A percentile compares a stretch with the other conserved stretches of the same genome.
Conservation (phyloP, 2,113 vertebrate species). For the Rousettus leschenaultii region DNA sequence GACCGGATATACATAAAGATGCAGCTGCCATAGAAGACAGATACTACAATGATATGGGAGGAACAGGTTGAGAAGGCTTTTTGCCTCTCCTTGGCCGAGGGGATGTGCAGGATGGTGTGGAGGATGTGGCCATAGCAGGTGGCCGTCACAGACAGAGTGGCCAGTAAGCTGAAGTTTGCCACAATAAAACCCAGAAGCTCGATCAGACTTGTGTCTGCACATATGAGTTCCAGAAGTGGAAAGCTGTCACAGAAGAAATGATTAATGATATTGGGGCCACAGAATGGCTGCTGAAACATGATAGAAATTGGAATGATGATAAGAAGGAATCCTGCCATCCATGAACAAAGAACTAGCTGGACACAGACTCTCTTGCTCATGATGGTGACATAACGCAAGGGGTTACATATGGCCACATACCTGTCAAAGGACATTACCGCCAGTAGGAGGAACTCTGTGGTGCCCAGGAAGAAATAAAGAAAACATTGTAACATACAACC, state of each 20-base stretch:
- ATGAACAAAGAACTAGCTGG: conserved; percentile 56
- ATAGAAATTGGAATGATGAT: conserved; percentile 29
- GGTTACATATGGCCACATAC: conserved; percentile 73
- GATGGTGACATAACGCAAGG: conserved; percentile 59
- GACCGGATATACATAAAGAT: conserved; percentile 76
- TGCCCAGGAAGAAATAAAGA: conserved; percentile 68
- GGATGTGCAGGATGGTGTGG: conserved; percentile 59
- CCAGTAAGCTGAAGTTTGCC: conserved; percentile 48
- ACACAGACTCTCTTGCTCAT: conserved; percentile 68
- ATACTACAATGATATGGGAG: conserved; percentile 72
- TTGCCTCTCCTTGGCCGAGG: conserved; percentile 52
- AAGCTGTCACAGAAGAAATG: conserved; percentile 76
- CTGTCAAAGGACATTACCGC: conserved; percentile 77
- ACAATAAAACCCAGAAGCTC: conserved; percentile 23
- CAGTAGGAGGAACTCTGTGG: conserved; percentile 68
- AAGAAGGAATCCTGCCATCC: conserved; percentile 36
- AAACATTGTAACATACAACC: conserved; percentile 66
- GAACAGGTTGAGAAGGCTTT: conserved; percentile 76
- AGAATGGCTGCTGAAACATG: conserved; percentile 48
- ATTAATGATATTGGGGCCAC: conserved; percentile 62
- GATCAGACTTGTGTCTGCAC: conserved; percentile 42
- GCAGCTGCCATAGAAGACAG: conserved; percentile 73
- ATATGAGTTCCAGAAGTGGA: conserved; percentile 55
- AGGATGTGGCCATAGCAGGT: conserved; percentile 70
- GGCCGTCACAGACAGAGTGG: conserved; percentile 58